Evolutionary conservation across 2,113 vertebrate species (phyloP).

Genomic region (Fukomys damarensis): DNA sequence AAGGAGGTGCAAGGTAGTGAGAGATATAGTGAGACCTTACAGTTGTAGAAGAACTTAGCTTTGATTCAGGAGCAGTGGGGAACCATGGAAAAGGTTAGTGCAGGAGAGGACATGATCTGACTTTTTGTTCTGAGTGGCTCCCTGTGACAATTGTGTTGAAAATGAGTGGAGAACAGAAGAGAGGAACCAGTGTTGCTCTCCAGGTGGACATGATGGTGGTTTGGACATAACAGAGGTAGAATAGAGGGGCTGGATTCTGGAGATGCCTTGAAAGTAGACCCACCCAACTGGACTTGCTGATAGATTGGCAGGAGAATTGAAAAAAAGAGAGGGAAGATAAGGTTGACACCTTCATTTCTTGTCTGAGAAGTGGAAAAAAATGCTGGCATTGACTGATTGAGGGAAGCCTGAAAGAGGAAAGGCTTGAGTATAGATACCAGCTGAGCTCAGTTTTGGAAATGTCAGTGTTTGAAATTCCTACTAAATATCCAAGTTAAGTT

Average conservation of each 20-base stretch:
- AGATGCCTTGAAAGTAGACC: not conserved
- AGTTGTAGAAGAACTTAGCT: not conserved
- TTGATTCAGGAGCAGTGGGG: not conserved
- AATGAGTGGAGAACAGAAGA: not conserved
- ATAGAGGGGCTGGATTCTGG: not conserved
- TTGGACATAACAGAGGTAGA: accelerated
- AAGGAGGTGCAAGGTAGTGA: not conserved
- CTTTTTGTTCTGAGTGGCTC: not conserved
- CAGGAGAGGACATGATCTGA: not conserved
- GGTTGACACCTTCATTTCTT: not conserved
- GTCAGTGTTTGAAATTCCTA: not conserved
- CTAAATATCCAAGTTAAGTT: not conserved
- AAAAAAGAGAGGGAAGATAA: not conserved
- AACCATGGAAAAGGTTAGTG: not conserved
- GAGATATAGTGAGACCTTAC: not conserved
- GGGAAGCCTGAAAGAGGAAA: not conserved
- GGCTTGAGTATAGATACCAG: accelerated
- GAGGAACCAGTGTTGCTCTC: not conserved
- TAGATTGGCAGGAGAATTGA: not conserved
- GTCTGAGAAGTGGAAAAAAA: not conserved
- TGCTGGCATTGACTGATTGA: accelerated
- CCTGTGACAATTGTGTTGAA: not conserved
- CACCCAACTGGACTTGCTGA: not conserved
- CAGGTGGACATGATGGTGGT: too few species aligned
- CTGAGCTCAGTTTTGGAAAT: not conserved